Evolutionary conservation across 2,888 invertebrate genomes (phyloP).

Genomic region (Priocnemis perturbator): DNA sequence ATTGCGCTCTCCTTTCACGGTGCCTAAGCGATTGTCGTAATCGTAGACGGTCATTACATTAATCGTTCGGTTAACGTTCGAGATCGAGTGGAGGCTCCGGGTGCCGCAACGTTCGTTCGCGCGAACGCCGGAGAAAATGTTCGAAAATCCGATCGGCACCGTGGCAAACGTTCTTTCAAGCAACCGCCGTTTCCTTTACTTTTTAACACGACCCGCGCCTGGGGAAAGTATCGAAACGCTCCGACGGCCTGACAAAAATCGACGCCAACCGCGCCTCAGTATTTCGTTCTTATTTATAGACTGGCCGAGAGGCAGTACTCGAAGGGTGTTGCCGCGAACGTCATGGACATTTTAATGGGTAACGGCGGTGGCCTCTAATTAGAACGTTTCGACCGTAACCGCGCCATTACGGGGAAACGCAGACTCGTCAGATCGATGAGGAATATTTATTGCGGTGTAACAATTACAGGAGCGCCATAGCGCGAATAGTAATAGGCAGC

Average conservation of each 20-base stretch:
- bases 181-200: too few relatives aligned
- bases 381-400: constrained; percentile 62
- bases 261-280: not conserved
- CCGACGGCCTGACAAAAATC: not conserved
- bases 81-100: too few relatives aligned
- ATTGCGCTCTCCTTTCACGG: too few relatives aligned
- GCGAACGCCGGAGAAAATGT: too few relatives aligned
- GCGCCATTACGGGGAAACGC: constrained; percentile 59
- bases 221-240: constrained; percentile 14
- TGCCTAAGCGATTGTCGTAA: too few relatives aligned
- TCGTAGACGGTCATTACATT: too few relatives aligned
- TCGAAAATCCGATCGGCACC: not conserved
- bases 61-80: too few relatives aligned
- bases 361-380: constrained; percentile 60
- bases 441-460: constrained; percentile 62
- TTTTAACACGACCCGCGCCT: not conserved
- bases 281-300: constrained; percentile 30
- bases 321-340: constrained; percentile 19
- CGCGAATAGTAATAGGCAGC: constrained; percentile 61
- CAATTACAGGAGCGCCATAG: constrained; percentile 54
- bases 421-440: constrained; percentile 61
- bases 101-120: too few relatives aligned
- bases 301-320: not conserved
- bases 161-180: not conserved
- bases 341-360: constrained; percentile 50